Conservation (phyloP, 23 tunicate species). For the Diplosoma virens region DNA sequence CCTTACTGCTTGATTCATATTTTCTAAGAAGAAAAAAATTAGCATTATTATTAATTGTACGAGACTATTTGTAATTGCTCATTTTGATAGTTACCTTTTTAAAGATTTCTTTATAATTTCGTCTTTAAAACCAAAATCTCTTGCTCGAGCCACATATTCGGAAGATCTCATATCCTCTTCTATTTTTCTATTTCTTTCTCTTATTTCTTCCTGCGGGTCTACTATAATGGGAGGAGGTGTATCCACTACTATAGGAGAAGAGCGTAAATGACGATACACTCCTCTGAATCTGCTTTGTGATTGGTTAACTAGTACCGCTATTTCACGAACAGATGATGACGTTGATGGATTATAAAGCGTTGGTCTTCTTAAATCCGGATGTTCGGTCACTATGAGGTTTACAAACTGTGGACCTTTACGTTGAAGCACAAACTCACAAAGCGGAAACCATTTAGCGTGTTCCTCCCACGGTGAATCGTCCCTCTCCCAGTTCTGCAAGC, state of each 20-base stretch:
- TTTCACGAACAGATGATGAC: no score
- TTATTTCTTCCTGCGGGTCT: conserved; percentile 37
- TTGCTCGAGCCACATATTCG: conserved; percentile 41
- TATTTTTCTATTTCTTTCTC: conserved; percentile 21
- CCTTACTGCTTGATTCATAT: neutral
- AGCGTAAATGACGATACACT: no score
- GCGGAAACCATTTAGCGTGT: no score
- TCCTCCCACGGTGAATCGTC: no score
- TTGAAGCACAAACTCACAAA: conserved; percentile 10
- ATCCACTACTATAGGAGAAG: no score
- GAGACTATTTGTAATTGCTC: no score
- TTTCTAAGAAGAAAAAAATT: neutral
- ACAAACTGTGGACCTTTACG: conserved; percentile 4
- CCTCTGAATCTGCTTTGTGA: no score
- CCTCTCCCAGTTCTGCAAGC: no score
- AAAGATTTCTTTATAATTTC: conserved; percentile 25
- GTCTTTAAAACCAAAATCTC: conserved; percentile 41
- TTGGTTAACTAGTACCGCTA: no score
- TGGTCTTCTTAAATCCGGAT: conserved; percentile 4
- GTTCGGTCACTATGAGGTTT: neutral
- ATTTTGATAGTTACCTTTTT: no score
- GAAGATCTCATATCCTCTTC: conserved; percentile 22
- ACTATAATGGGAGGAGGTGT: conserved; percentile 19
- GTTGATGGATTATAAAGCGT: neutral
- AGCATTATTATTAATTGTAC: no score